Base-by-base conservation (phyloP, 2,888 invertebrate species). In the Polydesmus complanatus region DNA sequence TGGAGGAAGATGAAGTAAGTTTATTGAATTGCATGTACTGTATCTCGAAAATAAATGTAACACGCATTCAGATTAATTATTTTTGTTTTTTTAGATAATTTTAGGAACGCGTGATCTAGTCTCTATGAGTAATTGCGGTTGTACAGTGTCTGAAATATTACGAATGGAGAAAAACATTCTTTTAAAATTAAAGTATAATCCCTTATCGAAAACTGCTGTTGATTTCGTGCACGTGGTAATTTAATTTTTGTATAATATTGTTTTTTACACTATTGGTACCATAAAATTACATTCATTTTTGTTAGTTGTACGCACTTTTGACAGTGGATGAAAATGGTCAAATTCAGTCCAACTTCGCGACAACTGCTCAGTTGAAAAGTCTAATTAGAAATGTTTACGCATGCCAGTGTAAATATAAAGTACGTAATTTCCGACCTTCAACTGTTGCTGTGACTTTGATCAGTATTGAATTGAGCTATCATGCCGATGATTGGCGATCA, bases 141-240 rank as follows among this genome's bases (percentile, higher is more conserved):
- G 90, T 76, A 87, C 88, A 26, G 81, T 84, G 58, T 83, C 88
- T 68, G 92, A 92, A 77, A 81, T 92, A 69, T 76, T 81, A 23
- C 84, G 93, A 66, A 93, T 93, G 92, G 85, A 89, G 61, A 81
- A 81, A 62, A 84, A 90, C 63, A 82, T 93, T 68, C 80, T 79
- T 22, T 82, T 83, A 74, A 92, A 92, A 76, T 78, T 89, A 68
- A 83, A 63, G 25, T 63, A 61, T 61, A 48, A 63, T 57, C 27
- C 61, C 11, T 3, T 37, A 18, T 27, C 48, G 1, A 66, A 69
- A 58, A 71, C 71, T 49, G 66, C 70, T 53, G 66, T 73, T 56
- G 71, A 73, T 66, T 71, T 71, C 65, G 69, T 74, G 62, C 72
- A 73, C 65, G 69, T 71, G 63, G 72, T 73, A 66, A 67, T 69